phyloP scores from a whole-genome alignment of 2,888 invertebrate species.

The Tipula lateralis region DNA sequence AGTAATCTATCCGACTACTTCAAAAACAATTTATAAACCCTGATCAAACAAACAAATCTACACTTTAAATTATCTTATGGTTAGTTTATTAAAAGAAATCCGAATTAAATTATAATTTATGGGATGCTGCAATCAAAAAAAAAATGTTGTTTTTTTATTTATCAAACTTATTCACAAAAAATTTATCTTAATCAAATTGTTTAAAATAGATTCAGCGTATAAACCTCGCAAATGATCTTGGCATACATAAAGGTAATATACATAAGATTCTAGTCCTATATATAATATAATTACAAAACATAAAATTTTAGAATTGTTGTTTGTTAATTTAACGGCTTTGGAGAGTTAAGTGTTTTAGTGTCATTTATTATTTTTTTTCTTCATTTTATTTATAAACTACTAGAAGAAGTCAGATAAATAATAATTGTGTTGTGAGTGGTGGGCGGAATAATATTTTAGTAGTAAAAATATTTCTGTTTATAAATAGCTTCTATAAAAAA shows the following conservation, averaged over 20 bases:
- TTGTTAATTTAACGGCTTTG: conserved; percentile 11
- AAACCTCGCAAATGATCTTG: background rate
- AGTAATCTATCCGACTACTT: too few species aligned
- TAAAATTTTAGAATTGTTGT: background rate
- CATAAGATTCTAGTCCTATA: background rate
- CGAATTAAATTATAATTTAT: background rate
- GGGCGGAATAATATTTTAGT: conserved; percentile 24
- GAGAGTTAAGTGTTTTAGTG: conserved; percentile 19
- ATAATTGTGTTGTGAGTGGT: conserved; percentile 11
- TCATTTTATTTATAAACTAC: conserved; percentile 4
- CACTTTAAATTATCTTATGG: background rate
- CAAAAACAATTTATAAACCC: too few species aligned
- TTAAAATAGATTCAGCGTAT: conserved; percentile 6
- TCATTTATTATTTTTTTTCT: background rate
- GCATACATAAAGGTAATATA: background rate
- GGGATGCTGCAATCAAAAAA: conserved; percentile 20
- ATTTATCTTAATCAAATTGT: background rate
- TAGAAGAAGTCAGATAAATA: conserved; percentile 20
- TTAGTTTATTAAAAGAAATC: conserved; percentile 13
- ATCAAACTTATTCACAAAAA: background rate
- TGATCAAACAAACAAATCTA: background rate
- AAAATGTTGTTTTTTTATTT: background rate
- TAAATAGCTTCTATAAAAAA: background rate
- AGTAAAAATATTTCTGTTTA: background rate
- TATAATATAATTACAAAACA: background rate